A percentile compares a stretch with the other conserved stretches of the same genome.
Conservation (phyloP, 2,113 vertebrate genomes). For the Maccullochella peelii region DNA sequence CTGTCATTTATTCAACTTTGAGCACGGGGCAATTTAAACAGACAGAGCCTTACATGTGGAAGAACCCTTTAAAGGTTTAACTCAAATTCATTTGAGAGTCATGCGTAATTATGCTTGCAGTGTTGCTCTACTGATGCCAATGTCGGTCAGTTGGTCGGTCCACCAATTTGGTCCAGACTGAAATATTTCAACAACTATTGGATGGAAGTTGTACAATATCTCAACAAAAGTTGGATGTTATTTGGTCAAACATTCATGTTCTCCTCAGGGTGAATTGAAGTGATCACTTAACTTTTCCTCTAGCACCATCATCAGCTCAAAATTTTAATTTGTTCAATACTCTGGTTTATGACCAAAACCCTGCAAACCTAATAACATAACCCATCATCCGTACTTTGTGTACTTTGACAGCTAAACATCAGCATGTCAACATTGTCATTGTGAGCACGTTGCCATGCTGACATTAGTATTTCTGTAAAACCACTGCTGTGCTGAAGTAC, state of each 20-base stretch:
- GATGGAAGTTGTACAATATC: neutral
- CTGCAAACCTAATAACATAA: too few species aligned
- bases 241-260: neutral
- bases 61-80: neutral
- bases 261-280: neutral
- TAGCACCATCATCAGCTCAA: too few species aligned
- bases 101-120: neutral
- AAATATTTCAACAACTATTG: constrained; percentile 10
- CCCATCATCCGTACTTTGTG: too few species aligned
- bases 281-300: neutral
- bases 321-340: too few species aligned
- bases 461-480: constrained; percentile 34
- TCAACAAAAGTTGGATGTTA: neutral
- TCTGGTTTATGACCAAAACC: too few species aligned
- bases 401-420: neutral
- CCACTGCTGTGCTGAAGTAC: neutral
- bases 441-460: constrained; percentile 1
- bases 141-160: neutral
- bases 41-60: constrained; percentile 10
- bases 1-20: constrained; percentile 1
- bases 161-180: neutral
- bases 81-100: neutral
- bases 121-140: neutral
- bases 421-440: neutral
- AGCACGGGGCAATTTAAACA: constrained; percentile 11